Evolutionary conservation across 2,797 vertebrate genomes (phyloP).

Genomic region (Poeciliopsis presidionis): DNA sequence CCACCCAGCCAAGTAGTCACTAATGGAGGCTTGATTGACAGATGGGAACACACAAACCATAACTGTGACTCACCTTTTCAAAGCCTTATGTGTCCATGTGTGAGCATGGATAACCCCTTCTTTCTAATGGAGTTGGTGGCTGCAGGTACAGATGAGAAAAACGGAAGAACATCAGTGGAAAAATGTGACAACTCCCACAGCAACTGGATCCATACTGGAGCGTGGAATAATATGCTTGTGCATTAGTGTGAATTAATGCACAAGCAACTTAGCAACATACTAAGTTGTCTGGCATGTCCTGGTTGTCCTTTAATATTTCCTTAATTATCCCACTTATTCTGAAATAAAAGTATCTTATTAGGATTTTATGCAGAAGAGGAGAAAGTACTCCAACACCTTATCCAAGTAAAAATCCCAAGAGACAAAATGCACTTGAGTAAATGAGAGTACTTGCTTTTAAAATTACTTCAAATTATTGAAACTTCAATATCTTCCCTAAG

Average conservation of each 20-base stretch:
- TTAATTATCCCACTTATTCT: not conserved
- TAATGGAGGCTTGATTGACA: conserved; percentile 73
- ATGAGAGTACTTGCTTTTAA: no score
- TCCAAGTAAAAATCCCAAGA: not conserved
- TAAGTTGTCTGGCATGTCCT: not conserved
- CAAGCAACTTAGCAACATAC: no score
- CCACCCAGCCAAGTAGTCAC: conserved; percentile 54
- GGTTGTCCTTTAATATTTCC: not conserved
- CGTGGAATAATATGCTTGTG: not conserved
- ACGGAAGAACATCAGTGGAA: conserved; percentile 18
- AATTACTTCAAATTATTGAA: no score
- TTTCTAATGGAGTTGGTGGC: conserved; percentile 47
- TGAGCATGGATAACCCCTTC: conserved; percentile 25
- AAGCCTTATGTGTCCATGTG: conserved; percentile 5
- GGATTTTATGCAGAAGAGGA: not conserved
- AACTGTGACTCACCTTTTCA: conserved; percentile 40
- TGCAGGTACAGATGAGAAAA: conserved; percentile 40
- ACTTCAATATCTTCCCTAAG: no score
- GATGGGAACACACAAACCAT: conserved; percentile 50
- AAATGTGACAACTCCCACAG: not conserved
- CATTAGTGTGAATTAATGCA: not conserved
- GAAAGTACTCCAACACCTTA: no score
- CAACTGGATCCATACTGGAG: not conserved
- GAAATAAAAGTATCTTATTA: not conserved
- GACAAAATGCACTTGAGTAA: not conserved